Conservation (phyloP, 2,797 vertebrate species). For the Tadarida brasiliensis region DNA sequence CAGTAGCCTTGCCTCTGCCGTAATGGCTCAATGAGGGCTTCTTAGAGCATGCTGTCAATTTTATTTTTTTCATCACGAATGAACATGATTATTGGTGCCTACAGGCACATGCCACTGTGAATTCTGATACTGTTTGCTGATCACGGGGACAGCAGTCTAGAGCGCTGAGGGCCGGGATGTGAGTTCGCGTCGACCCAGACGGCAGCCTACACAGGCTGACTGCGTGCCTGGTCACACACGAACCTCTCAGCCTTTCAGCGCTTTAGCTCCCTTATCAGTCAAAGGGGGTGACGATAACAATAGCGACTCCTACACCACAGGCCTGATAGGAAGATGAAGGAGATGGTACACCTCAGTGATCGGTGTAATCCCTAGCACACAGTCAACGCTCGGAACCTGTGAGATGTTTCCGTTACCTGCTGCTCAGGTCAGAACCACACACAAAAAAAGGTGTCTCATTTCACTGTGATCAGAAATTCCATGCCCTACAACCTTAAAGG, state of each 20-base stretch:
- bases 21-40: neutral
- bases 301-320: neutral
- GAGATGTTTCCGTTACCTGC: neutral
- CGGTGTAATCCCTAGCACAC: neutral
- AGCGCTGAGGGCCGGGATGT: neutral
- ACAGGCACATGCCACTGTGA: neutral
- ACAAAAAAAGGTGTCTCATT: neutral
- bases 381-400: neutral
- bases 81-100: neutral
- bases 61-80: neutral
- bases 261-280: neutral
- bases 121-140: neutral
- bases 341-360: neutral
- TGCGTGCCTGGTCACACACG: neutral
- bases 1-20: neutral
- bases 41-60: neutral
- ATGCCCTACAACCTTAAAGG: neutral
- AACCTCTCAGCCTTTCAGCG: neutral
- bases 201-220: neutral
- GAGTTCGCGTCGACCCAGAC: fast-evolving
- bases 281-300: neutral
- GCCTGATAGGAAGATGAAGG: neutral
- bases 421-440: neutral
- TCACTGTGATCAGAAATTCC: neutral
- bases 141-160: neutral